phyloP scores from a whole-genome alignment of 2,888 invertebrate species.

The Sarcophaga caerulescens region DNA sequence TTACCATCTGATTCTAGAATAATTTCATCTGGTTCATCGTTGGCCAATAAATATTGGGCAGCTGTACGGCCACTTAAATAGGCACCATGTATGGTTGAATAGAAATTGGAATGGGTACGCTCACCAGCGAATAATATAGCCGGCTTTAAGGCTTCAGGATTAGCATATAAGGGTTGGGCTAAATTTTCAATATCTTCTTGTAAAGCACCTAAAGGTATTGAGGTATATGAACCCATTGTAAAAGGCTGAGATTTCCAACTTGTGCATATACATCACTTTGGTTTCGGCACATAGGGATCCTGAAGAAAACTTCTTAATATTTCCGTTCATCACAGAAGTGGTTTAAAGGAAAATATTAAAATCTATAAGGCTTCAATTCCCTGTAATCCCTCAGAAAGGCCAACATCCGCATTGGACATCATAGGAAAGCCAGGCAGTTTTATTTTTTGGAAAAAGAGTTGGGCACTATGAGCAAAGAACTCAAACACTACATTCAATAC shows the following conservation, averaged over 20 bases:
- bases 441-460: no score
- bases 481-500: no score
- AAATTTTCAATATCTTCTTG: constrained; percentile 94
- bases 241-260: constrained; percentile 93
- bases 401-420: no score
- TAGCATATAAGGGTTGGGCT: constrained; percentile 90
- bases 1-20: constrained; percentile 89
- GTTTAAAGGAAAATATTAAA: no score
- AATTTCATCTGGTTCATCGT: constrained; percentile 85
- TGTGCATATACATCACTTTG: constrained; percentile 92
- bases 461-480: no score
- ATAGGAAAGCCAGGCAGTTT: no score
- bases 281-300: constrained; percentile 94
- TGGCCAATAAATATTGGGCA: constrained; percentile 86
- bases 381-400: no score
- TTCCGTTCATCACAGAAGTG: constrained; percentile 84
- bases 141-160: constrained; percentile 89
- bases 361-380: no score
- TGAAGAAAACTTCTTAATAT: constrained; percentile 93
- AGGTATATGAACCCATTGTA: constrained; percentile 94
- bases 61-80: constrained; percentile 92
- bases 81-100: constrained; percentile 97
- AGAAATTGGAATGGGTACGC: constrained; percentile 96
- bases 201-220: constrained; percentile 93
- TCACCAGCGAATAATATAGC: constrained; percentile 95